These are phyloP conservation scores for Cossypha caffra DNA, from an alignment of 2,797 vertebrate genomes.

Conservation along the genomic window DNA sequence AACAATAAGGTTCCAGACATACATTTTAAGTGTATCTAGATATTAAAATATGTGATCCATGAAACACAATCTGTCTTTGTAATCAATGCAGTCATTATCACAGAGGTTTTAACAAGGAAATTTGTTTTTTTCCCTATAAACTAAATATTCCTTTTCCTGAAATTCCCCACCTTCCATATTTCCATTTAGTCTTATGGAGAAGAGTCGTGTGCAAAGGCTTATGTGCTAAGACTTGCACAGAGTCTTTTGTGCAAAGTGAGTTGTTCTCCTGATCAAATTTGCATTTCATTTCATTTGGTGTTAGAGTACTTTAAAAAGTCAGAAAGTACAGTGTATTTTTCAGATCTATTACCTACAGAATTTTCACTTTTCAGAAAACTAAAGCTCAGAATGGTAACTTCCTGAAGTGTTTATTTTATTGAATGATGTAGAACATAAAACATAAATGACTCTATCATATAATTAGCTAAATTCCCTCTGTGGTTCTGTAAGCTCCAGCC, in stretches of 20 bases:
- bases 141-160: background rate
- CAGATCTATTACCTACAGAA: background rate
- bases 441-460: background rate
- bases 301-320: background rate
- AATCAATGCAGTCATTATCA: background rate
- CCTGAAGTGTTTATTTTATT: background rate
- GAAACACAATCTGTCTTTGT: background rate
- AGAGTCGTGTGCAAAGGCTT: background rate
- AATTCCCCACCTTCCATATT: background rate
- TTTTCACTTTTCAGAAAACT: background rate
- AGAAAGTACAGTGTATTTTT: background rate
- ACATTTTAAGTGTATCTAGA: background rate
- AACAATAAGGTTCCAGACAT: background rate
- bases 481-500: background rate
- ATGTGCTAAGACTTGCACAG: background rate
- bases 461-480: background rate
- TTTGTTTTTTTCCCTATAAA: background rate
- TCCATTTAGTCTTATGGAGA: background rate
- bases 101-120: background rate
- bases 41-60: background rate
- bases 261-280: background rate
- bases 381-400: background rate
- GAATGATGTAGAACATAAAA: background rate
- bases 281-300: background rate
- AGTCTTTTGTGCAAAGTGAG: background rate